phyloP scores from a whole-genome alignment of 2,888 invertebrate species.

The Linnaemya tessellans region DNA sequence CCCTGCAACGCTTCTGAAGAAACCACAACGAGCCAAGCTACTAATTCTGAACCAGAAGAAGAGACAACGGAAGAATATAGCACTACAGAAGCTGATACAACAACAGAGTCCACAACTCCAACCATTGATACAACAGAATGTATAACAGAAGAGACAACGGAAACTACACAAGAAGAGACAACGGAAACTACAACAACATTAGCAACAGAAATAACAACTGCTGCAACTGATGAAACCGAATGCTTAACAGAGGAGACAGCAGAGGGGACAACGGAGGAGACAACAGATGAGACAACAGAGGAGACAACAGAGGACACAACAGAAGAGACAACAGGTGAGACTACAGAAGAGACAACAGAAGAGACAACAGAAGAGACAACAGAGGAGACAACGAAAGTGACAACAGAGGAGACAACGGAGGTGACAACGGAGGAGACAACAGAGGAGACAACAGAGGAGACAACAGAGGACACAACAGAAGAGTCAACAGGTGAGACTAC shows the following conservation, averaged over 20 bases:
- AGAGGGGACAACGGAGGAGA: not conserved
- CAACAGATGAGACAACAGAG: too few species aligned
- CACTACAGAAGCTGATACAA: too few species aligned
- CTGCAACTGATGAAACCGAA: constrained; percentile 27
- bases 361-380: constrained; percentile 17
- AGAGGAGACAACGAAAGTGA: constrained; percentile 15
- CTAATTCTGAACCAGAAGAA: not conserved
- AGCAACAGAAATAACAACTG: constrained; percentile 21
- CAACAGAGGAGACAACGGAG: too few species aligned
- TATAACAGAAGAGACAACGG: not conserved
- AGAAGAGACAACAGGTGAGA: not conserved
- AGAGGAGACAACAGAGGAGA: too few species aligned
- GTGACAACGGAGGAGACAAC: too few species aligned
- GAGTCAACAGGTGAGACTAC: not conserved
- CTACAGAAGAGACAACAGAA: not conserved
- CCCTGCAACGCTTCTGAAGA: not conserved
- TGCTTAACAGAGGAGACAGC: too few species aligned
- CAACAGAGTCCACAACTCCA: too few species aligned
- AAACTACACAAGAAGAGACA: constrained; percentile 12
- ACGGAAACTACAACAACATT: too few species aligned
- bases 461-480: constrained; percentile 16
- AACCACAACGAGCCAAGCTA: not conserved
- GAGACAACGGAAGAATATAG: not conserved
- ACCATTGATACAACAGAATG: not conserved
- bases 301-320: constrained; percentile 14